Evolutionary conservation across 2,888 invertebrate species (phyloP), one percentile per base, ranked within the genome.

Genomic region (Drosophila testacea): DNA sequence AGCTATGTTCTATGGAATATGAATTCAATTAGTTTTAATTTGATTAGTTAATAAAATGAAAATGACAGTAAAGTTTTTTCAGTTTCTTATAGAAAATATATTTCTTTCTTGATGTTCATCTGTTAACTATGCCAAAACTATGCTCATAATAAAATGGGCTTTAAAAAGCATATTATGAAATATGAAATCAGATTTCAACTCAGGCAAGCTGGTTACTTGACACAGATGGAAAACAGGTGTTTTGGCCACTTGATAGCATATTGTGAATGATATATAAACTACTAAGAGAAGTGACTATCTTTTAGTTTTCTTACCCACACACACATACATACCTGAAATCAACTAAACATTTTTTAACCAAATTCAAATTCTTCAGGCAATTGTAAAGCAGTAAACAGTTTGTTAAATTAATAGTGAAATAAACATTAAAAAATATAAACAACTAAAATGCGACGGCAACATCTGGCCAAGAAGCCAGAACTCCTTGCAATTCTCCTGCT

Each of bases 381-480:
- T 46, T 28, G 28, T 13, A 46, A 46, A 34, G n/a, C 34, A 50
- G 32, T 47, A 13, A 32, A 47, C 34, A 27, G 6, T 7, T 10
- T 10, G 11, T 6, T 5, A 42, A 42, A 30, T 13, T 51, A 38
- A 42, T 30, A 52, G 42, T 7, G 39, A 48, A 48, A 22, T 16
- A 54, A 13, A 28, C n/a, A 55, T 22, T 30, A 41, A 47, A 36
- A 36, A 22, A 39, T 16, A 27, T 13, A 51, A 34, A 32, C 16
- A 22, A 50, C 27, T 16, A 60, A 51, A 63, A 82, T 82, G 80
- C 80, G 71, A 68, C 78, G 66, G 69, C 74, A 50, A 16, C 32
- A 16, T 32, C 13, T 47, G 47, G 47, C 44, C 32, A 32, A 32
- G 7, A 6, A 51, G 60, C 52, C 61, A 28, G 80, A 69, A 70